Conservation (phyloP, 2,888 invertebrate genomes). For the Autographa gamma region DNA sequence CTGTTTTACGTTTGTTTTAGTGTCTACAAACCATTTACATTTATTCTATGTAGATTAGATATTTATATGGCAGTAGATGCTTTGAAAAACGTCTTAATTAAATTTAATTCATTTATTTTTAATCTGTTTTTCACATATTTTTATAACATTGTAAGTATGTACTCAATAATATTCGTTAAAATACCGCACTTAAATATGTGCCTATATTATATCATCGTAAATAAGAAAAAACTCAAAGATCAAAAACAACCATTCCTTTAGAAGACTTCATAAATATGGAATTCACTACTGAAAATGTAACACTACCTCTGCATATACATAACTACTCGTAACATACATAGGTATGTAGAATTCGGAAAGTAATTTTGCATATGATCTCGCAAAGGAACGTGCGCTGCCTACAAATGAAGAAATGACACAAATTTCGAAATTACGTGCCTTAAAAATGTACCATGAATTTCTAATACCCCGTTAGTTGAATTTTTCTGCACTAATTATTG, state of each 20-base stretch:
- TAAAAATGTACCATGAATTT: constrained; percentile 11
- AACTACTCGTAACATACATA: not conserved
- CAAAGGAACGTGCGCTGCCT: constrained; percentile 34
- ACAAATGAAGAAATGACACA: constrained; percentile 23
- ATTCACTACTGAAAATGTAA: not conserved
- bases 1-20: constrained; percentile 56
- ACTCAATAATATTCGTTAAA: too few species aligned
- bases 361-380: constrained; percentile 45
- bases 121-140: too few species aligned
- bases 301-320: not conserved
- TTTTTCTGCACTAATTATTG: too few species aligned
- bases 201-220: too few species aligned
- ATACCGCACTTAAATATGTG: too few species aligned
- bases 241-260: too few species aligned
- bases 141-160: too few species aligned
- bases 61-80: too few species aligned
- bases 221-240: too few species aligned
- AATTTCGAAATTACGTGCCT: constrained; percentile 31
- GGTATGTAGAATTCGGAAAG: constrained; percentile 27
- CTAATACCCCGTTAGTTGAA: too few species aligned
- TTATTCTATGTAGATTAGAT: not conserved
- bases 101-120: too few species aligned
- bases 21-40: constrained; percentile 1
- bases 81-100: too few species aligned
- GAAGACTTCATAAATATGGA: not conserved